phyloP scores from a whole-genome alignment of 2,888 invertebrate genomes.

The Sabatieria punctata region DNA sequence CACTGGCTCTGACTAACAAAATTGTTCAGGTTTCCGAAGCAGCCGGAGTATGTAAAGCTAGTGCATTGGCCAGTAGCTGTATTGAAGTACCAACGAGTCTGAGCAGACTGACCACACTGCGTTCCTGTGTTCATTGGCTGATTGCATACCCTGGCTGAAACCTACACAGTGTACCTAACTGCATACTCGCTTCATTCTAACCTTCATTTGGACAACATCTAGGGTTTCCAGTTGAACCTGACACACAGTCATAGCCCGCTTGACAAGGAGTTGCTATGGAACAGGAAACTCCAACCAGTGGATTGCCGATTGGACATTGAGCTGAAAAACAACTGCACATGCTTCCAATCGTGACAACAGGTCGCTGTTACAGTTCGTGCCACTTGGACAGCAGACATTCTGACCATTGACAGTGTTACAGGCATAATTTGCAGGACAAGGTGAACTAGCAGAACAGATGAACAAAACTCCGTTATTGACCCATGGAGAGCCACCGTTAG shows the following conservation, averaged over 20 bases:
- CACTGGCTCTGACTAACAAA: background rate
- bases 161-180: background rate
- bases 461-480: background rate
- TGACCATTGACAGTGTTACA: background rate
- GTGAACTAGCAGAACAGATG: background rate
- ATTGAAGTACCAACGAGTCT: slow-evolving; percentile 4
- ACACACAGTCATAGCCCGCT: too few relatives aligned
- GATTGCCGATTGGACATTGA: too few relatives aligned
- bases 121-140: slow-evolving; percentile 1
- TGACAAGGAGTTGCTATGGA: too few relatives aligned
- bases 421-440: background rate
- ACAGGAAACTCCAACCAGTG: too few relatives aligned
- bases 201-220: too few relatives aligned
- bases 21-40: slow-evolving; percentile 4
- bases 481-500: background rate
- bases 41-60: background rate
- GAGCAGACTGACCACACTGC: background rate
- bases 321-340: too few relatives aligned
- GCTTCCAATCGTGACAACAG: too few relatives aligned
- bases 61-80: background rate
- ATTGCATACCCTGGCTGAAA: slow-evolving; percentile 4
- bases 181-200: background rate
- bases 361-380: too few relatives aligned
- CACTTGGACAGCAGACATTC: background rate
- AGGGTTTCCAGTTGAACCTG: too few relatives aligned